Evolutionary conservation across 2,113 vertebrate genomes (phyloP), one percentile per base, ranked within the genome.

Genomic region (Calonectris borealis): DNA sequence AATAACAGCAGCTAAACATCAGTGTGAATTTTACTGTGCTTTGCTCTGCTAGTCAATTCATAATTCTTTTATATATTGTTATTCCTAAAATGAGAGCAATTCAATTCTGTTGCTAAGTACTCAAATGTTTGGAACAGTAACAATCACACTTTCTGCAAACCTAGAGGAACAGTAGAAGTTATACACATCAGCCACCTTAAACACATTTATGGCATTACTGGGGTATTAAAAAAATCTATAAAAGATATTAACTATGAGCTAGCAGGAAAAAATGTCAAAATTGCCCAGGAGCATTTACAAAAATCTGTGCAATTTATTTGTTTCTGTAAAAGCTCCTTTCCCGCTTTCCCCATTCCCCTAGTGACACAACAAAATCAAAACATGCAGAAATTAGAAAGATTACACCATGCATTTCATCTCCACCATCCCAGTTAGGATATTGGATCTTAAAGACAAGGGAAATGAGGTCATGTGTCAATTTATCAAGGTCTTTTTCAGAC

Each of bases 381-480:
- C 98, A 98, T 98, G 98, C 98, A 98, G 96, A 97, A 98, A 98
- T 98, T 98, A 98, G 97, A 95, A 86, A 93, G 94, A 97, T 95
- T 84, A 98, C 97, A 98, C 96, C 98, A 98, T 98, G 98, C 98
- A 98, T 82, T 95, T 98, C 95, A 97, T 94, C 94, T 95, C 97
- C 97, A 97, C 94, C 98, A 97, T 97, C 97, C 97, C 98, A 89
- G 98, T 98, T 98, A 98, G 97, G 96, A 83, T 88, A 96, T 88
- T 80, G 96, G 96, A 97, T 97, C 85, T 71, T 95, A 97, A 95
- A 96, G 96, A 98, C 83, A 77, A 96, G 96, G 96, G 93, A 94
- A 98, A 97, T 40, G 85, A 98, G 97, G 98, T 98, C 98, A 98
- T 75, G 97, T 97, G 96, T 95, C 97, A 99, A 98, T 98, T 94